Percentiles rank a stretch among this genome's conserved stretches.
phyloP scores from a whole-genome alignment of 2,888 invertebrate species.

The Meloe dianella region DNA sequence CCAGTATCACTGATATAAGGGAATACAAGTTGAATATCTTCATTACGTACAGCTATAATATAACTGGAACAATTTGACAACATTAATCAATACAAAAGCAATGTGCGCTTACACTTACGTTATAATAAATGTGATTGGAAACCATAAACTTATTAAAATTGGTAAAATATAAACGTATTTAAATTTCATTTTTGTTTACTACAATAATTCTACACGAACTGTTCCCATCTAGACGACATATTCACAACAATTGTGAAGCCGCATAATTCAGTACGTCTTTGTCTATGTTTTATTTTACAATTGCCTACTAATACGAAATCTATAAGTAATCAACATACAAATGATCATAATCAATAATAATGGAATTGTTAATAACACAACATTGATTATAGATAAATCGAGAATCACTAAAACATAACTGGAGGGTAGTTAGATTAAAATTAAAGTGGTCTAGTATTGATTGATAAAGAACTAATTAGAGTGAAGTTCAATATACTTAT shows the following conservation, averaged over 20 bases:
- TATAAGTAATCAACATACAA: background rate
- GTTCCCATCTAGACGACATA: background rate
- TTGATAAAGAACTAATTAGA: background rate
- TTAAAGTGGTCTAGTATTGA: background rate
- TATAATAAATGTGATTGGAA: slow-evolving; percentile 49
- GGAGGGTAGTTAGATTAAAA: no score
- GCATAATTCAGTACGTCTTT: background rate
- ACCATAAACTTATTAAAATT: slow-evolving; percentile 46
- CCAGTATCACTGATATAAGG: slow-evolving; percentile 26
- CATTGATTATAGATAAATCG: no score
- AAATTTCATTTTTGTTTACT: slow-evolving; percentile 36
- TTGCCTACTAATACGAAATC: background rate
- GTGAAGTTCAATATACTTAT: background rate
- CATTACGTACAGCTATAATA: slow-evolving; percentile 16
- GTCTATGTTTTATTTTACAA: background rate
- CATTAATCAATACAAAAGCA: background rate
- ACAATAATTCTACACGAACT: no score
- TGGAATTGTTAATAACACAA: no score
- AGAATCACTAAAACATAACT: no score
- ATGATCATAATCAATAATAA: no score
- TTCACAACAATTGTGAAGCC: background rate
- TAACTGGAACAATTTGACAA: slow-evolving; percentile 15
- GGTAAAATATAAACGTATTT: slow-evolving; percentile 44
- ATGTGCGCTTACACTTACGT: slow-evolving; percentile 49
- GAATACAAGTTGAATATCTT: slow-evolving; percentile 27